These are phyloP conservation scores for Rhodeus uyekii DNA, from an alignment of 2,797 vertebrate genomes.

Conservation along the genomic window DNA sequence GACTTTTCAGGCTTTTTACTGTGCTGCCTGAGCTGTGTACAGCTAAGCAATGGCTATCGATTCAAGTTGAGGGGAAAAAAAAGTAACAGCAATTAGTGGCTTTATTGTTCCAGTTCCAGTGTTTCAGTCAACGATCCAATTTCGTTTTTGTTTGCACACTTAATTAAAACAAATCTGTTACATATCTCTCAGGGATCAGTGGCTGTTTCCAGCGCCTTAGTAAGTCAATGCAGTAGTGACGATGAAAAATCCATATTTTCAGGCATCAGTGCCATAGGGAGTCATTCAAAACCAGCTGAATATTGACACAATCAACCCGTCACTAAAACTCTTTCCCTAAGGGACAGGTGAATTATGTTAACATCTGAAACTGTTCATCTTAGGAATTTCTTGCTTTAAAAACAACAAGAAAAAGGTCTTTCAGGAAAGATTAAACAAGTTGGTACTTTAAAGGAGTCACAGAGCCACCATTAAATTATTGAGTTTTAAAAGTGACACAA, in stretches of 20 bases:
- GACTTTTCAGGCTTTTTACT: conserved; percentile 55
- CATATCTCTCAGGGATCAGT: conserved; percentile 80
- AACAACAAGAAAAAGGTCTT: conserved; percentile 29
- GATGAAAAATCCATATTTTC: conserved; percentile 78
- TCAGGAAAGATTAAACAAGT: conserved; percentile 49
- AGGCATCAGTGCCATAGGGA: conserved; percentile 76
- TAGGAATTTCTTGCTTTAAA: conserved; percentile 51
- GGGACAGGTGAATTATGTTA: conserved; percentile 54
- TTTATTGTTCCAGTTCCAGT: conserved; percentile 76
- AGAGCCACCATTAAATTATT: conserved; percentile 48
- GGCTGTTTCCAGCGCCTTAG: conserved; percentile 72
- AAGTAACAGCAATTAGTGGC: conserved; percentile 77
- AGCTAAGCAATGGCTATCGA: conserved; percentile 76
- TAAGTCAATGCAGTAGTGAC: conserved; percentile 77
- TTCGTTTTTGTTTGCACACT: conserved; percentile 81
- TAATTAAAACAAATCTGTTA: conserved; percentile 87
- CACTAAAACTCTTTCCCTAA: conserved; percentile 52
- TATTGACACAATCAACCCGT: conserved; percentile 67
- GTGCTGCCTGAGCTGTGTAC: conserved; percentile 64
- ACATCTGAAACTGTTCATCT: conserved; percentile 49
- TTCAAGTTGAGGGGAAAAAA: conserved; percentile 62
- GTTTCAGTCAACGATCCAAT: conserved; percentile 80
- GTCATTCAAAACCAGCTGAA: conserved; percentile 72
- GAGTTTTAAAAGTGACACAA: conserved; percentile 55
- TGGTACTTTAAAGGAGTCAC: conserved; percentile 46